These are phyloP conservation scores for Sphecodes monilicornis DNA, from an alignment of 2,888 invertebrate species.

Conservation along the genomic window DNA sequence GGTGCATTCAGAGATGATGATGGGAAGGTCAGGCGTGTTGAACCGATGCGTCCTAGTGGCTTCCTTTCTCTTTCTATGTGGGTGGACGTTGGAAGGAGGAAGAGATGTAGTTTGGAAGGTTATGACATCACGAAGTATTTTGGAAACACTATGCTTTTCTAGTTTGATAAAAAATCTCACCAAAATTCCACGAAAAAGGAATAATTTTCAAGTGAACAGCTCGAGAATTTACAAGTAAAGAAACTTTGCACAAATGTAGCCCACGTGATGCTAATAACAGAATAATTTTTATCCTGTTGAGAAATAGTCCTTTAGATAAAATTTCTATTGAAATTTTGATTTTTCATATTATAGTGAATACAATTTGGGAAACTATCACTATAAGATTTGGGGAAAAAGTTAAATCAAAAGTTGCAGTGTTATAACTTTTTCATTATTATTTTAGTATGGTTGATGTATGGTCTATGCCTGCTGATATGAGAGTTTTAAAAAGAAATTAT, in stretches of 20 bases:
- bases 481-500: too few species aligned
- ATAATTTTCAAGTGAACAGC: neutral
- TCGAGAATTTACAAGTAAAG: neutral
- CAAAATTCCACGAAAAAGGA: neutral
- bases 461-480: too few species aligned
- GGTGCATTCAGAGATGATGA: too few species aligned
- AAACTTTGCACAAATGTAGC: neutral
- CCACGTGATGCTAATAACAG: neutral
- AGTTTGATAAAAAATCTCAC: neutral
- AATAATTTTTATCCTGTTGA: too few species aligned
- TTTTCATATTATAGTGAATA: too few species aligned
- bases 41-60: neutral
- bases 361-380: too few species aligned
- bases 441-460: too few species aligned
- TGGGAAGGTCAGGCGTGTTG: neutral
- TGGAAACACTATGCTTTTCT: neutral
- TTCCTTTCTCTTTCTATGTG: constrained; percentile 2
- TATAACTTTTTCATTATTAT: too few species aligned
- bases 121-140: neutral
- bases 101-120: neutral
- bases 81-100: neutral
- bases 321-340: too few species aligned
- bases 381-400: too few species aligned
- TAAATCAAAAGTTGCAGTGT: too few species aligned
- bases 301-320: too few species aligned